Evolutionary conservation across 2,888 invertebrate genomes (phyloP).

Genomic region (Erpobdella octoculata): DNA sequence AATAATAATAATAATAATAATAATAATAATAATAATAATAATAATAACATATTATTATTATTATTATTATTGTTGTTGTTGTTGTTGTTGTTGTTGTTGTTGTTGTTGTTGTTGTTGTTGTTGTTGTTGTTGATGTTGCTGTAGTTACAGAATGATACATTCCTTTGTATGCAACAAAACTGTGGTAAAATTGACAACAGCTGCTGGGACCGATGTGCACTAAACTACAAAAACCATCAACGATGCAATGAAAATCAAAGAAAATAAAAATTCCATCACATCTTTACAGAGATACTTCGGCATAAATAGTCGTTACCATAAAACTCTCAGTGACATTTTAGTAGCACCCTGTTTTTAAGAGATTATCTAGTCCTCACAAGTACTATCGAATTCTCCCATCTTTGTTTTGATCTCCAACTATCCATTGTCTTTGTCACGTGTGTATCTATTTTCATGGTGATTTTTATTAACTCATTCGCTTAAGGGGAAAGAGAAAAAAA

Average conservation of each 20-base stretch:
- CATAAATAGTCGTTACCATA: too few species aligned
- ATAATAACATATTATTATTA: background rate
- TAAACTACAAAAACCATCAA: too few species aligned
- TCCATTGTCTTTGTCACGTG: background rate
- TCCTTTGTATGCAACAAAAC: too few species aligned
- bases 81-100: background rate
- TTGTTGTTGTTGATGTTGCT: background rate
- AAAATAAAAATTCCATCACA: too few species aligned
- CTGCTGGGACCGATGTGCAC: too few species aligned
- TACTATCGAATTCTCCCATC: background rate
- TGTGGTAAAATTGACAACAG: too few species aligned
- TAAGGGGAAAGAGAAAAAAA: background rate
- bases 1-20: too few species aligned
- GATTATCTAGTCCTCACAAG: background rate
- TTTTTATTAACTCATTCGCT: background rate
- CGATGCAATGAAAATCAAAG: too few species aligned
- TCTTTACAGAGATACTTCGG: too few species aligned
- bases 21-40: too few species aligned
- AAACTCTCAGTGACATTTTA: background rate
- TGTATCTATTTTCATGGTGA: background rate
- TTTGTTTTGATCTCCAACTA: background rate
- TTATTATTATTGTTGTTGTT: background rate
- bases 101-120: background rate
- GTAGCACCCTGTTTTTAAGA: slow-evolving; percentile 4
- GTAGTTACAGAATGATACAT: too few species aligned